Conservation (phyloP, 2,797 vertebrate genomes). For the Gobio occitaniae region DNA sequence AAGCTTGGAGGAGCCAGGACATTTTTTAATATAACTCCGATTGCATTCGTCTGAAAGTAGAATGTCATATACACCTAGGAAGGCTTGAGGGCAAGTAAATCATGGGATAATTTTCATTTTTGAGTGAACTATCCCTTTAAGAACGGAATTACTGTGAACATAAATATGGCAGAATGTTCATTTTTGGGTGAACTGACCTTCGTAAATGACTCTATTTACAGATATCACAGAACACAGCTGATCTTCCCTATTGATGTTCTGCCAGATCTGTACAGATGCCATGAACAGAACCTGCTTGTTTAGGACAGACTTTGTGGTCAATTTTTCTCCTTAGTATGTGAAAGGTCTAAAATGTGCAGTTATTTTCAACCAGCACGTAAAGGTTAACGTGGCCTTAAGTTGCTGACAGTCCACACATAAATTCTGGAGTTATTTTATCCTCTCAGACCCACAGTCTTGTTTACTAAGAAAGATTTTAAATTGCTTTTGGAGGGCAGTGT, state of each 20-base stretch:
- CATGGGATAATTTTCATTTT: no score
- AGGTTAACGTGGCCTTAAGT: not conserved
- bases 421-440: not conserved
- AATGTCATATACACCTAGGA: no score
- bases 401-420: not conserved
- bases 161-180: not conserved
- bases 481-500: conserved; percentile 41
- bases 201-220: not conserved
- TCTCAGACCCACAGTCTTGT: not conserved
- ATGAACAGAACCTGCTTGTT: not conserved
- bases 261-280: conserved; percentile 40
- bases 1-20: no score
- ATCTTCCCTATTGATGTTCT: conserved; percentile 16
- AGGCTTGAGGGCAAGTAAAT: no score
- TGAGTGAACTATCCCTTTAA: no score
- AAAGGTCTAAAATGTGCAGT: conserved; percentile 12
- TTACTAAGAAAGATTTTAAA: not conserved
- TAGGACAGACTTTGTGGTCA: not conserved
- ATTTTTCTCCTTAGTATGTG: not conserved
- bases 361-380: conserved; percentile 1
- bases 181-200: not conserved
- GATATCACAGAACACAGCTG: not conserved
- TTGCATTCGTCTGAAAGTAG: no score
- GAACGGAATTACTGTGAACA: not conserved
- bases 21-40: no score